phyloP scores from a whole-genome alignment of 2,797 vertebrate genomes.

The Gadopsis bispinosus region DNA sequence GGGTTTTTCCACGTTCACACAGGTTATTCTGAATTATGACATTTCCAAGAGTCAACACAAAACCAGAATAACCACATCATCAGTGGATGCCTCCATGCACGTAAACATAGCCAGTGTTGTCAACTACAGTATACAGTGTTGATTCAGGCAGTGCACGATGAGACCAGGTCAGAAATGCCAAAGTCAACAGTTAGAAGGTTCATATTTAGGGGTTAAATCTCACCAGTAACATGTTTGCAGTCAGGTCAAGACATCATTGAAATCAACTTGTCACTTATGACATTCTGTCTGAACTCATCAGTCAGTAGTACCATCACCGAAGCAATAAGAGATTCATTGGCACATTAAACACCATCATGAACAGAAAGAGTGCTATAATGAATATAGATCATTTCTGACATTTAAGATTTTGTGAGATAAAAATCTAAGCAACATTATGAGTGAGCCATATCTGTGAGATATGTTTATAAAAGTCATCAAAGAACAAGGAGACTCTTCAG shows the following conservation, averaged over 20 bases:
- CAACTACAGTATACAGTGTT: conserved; percentile 73
- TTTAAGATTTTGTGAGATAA: conserved; percentile 56
- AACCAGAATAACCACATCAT: conserved; percentile 42
- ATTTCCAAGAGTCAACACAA: conserved; percentile 24
- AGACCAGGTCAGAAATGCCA: conserved; percentile 56
- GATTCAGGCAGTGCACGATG: conserved; percentile 73
- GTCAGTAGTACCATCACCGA: conserved; percentile 73
- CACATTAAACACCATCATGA: conserved; percentile 74
- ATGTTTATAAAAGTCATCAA: conserved; percentile 48
- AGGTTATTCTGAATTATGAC: conserved; percentile 23
- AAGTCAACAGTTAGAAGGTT: conserved; percentile 43
- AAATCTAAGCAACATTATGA: conserved; percentile 59
- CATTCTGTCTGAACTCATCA: conserved; percentile 40
- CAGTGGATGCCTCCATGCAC: conserved; percentile 53
- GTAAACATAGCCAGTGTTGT: conserved; percentile 76
- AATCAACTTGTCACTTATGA: conserved; percentile 36
- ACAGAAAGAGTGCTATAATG: conserved; percentile 61
- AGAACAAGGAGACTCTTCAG: conserved; percentile 32
- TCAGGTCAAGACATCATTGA: conserved; percentile 51
- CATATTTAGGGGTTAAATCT: conserved; percentile 46
- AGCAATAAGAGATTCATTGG: conserved; percentile 80
- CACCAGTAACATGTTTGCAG: conserved; percentile 39
- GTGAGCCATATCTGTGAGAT: conserved; percentile 43
- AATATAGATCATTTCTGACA: conserved; percentile 63
- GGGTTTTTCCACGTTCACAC: conserved; percentile 3